A percentile compares a stretch with the other conserved stretches of the same genome.
phyloP scores from a whole-genome alignment of 2,113 vertebrate species.

The Neotoma lepida region DNA sequence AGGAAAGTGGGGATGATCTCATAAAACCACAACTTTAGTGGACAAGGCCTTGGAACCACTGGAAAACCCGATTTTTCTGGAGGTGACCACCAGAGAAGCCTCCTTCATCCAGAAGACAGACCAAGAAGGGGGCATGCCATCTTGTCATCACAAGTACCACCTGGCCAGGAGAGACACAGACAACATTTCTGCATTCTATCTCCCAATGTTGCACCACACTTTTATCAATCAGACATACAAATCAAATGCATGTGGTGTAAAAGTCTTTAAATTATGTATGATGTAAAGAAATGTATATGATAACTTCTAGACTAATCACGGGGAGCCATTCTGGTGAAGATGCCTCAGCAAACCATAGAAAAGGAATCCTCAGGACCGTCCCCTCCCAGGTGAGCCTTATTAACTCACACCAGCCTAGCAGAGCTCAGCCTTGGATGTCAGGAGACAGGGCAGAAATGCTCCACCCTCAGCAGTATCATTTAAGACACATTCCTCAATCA shows the following conservation, averaged over 20 bases:
- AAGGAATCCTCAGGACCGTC: not conserved
- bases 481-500: not conserved
- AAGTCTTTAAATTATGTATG: not conserved
- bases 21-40: not conserved
- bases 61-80: not conserved
- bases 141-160: not conserved
- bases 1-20: not conserved
- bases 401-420: not conserved
- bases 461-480: not conserved
- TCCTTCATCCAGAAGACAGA: not conserved
- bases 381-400: not conserved
- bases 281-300: not conserved
- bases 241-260: not conserved
- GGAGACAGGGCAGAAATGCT: not conserved
- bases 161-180: not conserved
- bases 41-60: not conserved
- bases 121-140: not conserved
- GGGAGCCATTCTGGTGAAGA: not conserved
- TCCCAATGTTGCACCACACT: not conserved
- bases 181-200: not conserved
- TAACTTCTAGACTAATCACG: not conserved
- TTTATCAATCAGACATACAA: not conserved
- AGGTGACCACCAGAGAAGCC: not conserved
- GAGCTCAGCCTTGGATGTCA: not conserved
- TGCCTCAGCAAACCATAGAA: not conserved